phyloP scores from a whole-genome alignment of 1,140 invertebrate genomes.

The Anastrepha ludens region DNA sequence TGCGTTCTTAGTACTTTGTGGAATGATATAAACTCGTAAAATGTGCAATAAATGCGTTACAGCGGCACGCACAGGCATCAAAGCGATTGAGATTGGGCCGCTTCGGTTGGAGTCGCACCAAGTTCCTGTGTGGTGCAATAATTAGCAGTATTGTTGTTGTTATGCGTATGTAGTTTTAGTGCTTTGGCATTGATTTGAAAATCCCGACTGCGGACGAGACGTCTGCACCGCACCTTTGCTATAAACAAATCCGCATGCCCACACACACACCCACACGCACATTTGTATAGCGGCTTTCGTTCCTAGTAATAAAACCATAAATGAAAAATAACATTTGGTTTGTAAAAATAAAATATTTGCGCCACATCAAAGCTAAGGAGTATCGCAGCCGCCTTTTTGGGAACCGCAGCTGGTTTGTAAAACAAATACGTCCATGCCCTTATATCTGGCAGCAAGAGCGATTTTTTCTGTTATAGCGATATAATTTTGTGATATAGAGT shows the following conservation, averaged over 20 bases:
- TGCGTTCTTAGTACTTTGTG: constrained; percentile 39
- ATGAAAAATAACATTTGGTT: neutral
- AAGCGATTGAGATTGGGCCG: constrained; percentile 4
- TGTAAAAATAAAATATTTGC: constrained; percentile 20
- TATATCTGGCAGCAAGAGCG: neutral
- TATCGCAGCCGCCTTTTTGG: constrained; percentile 5
- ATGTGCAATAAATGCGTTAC: constrained; percentile 47
- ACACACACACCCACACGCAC: neutral
- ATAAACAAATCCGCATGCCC: no score
- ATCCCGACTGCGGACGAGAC: constrained; percentile 7
- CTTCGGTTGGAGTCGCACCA: neutral
- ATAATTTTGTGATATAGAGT: no score
- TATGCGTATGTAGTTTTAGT: neutral
- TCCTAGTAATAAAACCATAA: constrained; percentile 29
- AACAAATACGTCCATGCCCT: neutral
- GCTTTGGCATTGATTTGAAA: neutral
- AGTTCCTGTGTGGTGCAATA: neutral
- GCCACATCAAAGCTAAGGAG: neutral
- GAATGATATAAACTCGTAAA: constrained; percentile 52
- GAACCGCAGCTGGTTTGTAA: neutral
- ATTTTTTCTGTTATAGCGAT: neutral
- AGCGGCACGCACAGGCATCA: neutral
- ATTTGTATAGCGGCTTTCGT: neutral
- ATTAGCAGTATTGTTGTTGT: neutral
- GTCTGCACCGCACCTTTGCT: constrained; percentile 25